Conservation (phyloP, 2,888 invertebrate genomes). For the Eupithecia exiguata region DNA sequence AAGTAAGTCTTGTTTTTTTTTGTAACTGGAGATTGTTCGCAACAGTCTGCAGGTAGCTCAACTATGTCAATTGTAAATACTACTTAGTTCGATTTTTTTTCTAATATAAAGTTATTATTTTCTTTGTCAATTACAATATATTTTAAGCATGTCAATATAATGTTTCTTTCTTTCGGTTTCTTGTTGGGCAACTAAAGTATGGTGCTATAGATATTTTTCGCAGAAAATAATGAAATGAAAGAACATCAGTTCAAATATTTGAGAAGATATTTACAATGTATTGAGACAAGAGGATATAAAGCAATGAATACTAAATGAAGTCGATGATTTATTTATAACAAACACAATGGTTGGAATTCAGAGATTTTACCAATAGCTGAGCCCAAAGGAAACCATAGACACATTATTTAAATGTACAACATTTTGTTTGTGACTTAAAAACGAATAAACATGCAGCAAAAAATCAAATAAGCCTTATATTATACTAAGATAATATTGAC, state of each 20-base stretch:
- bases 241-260: slow-evolving; percentile 5
- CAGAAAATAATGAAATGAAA: neutral
- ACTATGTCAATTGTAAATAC: neutral
- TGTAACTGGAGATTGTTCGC: neutral
- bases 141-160: no score
- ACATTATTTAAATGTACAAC: neutral
- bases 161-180: neutral
- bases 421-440: neutral
- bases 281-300: neutral
- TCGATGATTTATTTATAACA: slow-evolving; percentile 8
- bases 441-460: neutral
- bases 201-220: neutral
- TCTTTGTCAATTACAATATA: no score
- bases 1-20: no score
- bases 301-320: slow-evolving; percentile 8
- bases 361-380: neutral
- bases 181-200: neutral
- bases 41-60: neutral
- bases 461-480: neutral
- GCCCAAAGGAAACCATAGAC: neutral
- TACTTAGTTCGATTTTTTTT: neutral
- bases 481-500: neutral
- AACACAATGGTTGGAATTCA: neutral
- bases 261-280: neutral
- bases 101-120: no score